phyloP scores from a whole-genome alignment of 2,113 vertebrate species.

The Numenius arquata region DNA sequence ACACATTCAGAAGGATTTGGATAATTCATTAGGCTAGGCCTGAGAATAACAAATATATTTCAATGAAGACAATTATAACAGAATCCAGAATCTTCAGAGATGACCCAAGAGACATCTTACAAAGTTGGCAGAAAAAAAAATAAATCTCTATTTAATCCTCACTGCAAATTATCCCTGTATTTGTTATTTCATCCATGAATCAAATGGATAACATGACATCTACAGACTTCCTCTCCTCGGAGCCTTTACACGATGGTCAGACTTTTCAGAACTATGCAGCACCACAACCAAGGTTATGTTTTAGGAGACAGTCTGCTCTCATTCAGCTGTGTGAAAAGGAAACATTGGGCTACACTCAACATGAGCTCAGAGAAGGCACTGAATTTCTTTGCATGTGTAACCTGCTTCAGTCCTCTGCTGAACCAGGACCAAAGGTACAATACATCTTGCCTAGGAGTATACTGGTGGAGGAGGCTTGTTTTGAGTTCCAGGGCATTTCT shows the following conservation, averaged over 20 bases:
- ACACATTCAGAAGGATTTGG: slow-evolving; percentile 13
- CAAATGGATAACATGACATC: neutral
- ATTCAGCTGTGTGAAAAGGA: neutral
- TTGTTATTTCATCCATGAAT: neutral
- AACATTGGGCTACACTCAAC: neutral
- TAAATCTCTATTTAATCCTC: neutral
- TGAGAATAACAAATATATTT: slow-evolving; percentile 15
- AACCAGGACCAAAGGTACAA: neutral
- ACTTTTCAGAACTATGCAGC: neutral
- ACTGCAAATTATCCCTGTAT: neutral
- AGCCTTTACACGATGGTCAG: neutral
- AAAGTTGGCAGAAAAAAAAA: neutral
- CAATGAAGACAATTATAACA: neutral
- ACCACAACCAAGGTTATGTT: neutral
- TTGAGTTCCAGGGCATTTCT: neutral
- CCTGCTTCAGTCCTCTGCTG: neutral
- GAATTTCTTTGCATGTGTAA: neutral
- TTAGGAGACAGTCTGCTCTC: neutral
- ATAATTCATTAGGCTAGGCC: slow-evolving; percentile 37
- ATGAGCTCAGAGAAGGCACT: neutral
- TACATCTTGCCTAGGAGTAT: neutral
- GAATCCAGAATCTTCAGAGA: slow-evolving; percentile 5
- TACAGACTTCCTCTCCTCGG: neutral
- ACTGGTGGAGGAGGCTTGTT: neutral
- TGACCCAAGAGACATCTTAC: neutral